Evolutionary conservation across 2,888 invertebrate genomes (phyloP).

Genomic region (Tetanocera ferruginea): DNA sequence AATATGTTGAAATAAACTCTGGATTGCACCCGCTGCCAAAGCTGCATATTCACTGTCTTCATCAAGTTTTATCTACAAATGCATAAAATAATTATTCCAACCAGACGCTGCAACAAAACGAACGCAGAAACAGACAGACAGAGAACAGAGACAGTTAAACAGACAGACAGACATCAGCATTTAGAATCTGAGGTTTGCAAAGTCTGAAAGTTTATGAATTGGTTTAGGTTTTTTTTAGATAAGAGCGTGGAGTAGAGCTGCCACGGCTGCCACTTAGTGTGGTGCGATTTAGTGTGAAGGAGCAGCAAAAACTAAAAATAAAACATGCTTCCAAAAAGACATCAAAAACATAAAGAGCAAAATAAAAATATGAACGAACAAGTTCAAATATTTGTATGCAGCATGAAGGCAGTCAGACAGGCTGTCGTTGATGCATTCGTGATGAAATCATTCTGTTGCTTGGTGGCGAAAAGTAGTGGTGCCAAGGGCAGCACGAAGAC

Average conservation of each 20-base stretch:
- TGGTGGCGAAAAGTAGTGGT: not conserved
- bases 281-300: not conserved
- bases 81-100: conserved; percentile 28
- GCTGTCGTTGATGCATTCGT: not conserved
- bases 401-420: not conserved
- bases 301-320: not conserved
- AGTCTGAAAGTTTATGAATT: conserved; percentile 24
- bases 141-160: not conserved
- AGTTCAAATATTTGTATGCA: not conserved
- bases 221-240: too few species aligned
- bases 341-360: not conserved
- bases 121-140: not conserved
- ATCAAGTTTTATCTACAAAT: conserved; percentile 23
- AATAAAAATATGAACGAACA: not conserved
- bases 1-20: too few species aligned
- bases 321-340: not conserved
- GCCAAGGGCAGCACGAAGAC: not conserved
- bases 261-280: not conserved
- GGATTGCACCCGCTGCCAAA: not conserved
- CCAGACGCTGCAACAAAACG: not conserved
- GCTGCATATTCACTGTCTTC: not conserved
- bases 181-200: conserved; percentile 11
- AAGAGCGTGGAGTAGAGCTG: not conserved
- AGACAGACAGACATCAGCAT: conserved; percentile 13
- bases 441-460: not conserved